Evolutionary conservation across 2,888 invertebrate species (phyloP).

Genomic region (Ischnus inquisitorius): DNA sequence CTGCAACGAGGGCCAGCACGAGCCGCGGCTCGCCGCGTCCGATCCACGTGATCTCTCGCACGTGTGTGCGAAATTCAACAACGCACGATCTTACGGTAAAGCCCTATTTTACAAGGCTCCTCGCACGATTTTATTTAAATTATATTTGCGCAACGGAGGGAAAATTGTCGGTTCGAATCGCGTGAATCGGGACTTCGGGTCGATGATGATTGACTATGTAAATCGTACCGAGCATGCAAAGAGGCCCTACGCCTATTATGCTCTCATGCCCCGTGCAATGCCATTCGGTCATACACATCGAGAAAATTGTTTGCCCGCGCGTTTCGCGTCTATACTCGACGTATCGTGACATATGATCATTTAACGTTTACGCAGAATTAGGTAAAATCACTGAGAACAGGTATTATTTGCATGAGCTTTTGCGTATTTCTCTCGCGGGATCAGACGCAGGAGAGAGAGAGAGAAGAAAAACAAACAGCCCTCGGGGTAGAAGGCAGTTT

Average conservation of each 20-base stretch:
- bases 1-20: background rate
- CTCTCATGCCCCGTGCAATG: background rate
- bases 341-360: conserved; percentile 57
- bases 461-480: background rate
- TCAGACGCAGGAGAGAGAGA: background rate
- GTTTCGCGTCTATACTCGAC: background rate
- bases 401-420: conserved; percentile 66
- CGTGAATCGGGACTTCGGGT: background rate
- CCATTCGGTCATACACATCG: background rate
- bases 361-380: conserved; percentile 58
- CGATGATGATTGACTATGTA: conserved; percentile 11
- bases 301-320: background rate
- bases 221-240: conserved; percentile 4
- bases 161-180: background rate
- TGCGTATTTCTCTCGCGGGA: conserved; percentile 33
- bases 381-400: conserved; percentile 55
- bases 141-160: conserved; percentile 1
- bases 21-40: too few species aligned
- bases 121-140: conserved; percentile 8
- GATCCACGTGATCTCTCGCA: background rate
- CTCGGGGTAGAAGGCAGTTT: conserved; percentile 9
- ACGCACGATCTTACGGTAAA: background rate
- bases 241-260: background rate
- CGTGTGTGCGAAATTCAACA: background rate
- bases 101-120: background rate